phyloP scores from a whole-genome alignment of 2,113 vertebrate genomes.

The Amblyopsis rosae region DNA sequence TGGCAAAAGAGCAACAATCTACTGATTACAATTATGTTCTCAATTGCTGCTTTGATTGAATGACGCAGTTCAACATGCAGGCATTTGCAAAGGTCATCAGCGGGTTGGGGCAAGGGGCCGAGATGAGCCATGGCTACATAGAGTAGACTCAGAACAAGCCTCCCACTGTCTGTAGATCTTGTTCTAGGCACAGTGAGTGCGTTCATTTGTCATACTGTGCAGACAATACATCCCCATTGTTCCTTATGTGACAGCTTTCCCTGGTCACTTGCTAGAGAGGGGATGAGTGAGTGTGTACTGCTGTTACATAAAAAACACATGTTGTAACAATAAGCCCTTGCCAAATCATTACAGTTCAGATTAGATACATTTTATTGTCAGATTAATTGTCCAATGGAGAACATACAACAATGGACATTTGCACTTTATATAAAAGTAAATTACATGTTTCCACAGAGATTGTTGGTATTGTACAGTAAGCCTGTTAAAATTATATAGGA shows the following conservation, averaged over 20 bases:
- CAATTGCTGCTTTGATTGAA: slow-evolving; percentile 41
- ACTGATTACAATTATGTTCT: slow-evolving; percentile 15
- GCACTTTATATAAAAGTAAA: too few species aligned
- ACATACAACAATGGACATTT: too few species aligned
- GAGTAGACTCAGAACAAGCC: slow-evolving; percentile 37
- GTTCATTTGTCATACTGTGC: slow-evolving; percentile 43
- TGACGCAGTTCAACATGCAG: slow-evolving; percentile 49
- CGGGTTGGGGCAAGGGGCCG: slow-evolving; percentile 35
- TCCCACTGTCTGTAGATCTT: slow-evolving; percentile 45
- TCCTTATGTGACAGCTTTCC: slow-evolving; percentile 37
- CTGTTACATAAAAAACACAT: slow-evolving; percentile 5
- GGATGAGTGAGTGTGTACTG: slow-evolving; percentile 15
- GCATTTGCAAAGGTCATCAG: slow-evolving; percentile 54
- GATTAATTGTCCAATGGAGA: too few species aligned
- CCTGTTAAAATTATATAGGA: too few species aligned
- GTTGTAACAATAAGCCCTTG: background rate
- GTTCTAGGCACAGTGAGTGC: slow-evolving; percentile 61
- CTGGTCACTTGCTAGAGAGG: slow-evolving; percentile 26
- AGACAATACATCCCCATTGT: slow-evolving; percentile 51
- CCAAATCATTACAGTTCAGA: background rate
- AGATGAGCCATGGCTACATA: slow-evolving; percentile 25
- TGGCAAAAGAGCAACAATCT: slow-evolving; percentile 27
- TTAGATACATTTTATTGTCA: too few species aligned
- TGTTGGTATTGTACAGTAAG: too few species aligned
- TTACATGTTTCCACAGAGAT: too few species aligned